Evolutionary conservation across 2,797 vertebrate species (phyloP).

Genomic region (Xerus rutilus): DNA sequence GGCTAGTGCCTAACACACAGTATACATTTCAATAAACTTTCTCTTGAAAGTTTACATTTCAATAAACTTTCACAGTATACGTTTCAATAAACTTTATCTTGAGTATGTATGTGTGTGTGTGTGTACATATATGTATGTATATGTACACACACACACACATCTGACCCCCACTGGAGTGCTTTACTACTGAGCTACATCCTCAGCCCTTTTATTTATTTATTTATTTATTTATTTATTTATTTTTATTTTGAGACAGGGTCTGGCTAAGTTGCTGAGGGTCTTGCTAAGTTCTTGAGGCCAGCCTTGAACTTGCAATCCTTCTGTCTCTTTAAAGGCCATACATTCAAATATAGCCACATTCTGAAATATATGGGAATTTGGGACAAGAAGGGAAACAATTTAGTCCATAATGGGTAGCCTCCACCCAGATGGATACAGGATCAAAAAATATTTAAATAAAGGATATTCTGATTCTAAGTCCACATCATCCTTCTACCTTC

Average conservation of each 20-base stretch:
- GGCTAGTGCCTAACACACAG: background rate
- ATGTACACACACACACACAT: too few relatives aligned
- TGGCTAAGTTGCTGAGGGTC: background rate
- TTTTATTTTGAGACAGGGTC: background rate
- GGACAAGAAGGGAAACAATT: background rate
- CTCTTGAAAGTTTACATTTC: background rate
- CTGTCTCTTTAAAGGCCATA: background rate
- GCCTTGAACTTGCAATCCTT: background rate
- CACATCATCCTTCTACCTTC: background rate
- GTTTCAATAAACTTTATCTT: background rate
- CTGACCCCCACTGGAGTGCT: too few relatives aligned
- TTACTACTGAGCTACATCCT: too few relatives aligned
- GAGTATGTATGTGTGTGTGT: too few relatives aligned
- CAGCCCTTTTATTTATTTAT: background rate
- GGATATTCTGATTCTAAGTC: background rate
- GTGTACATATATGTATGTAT: too few relatives aligned
- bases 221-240: too few relatives aligned
- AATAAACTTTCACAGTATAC: background rate
- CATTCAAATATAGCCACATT: background rate
- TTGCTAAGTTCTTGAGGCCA: background rate
- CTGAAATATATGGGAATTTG: background rate
- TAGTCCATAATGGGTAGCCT: background rate
- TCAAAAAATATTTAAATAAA: background rate
- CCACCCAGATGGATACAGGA: background rate
- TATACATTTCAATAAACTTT: background rate